Conservation (phyloP, 2,797 vertebrate genomes). For the Valencia hispanica region DNA sequence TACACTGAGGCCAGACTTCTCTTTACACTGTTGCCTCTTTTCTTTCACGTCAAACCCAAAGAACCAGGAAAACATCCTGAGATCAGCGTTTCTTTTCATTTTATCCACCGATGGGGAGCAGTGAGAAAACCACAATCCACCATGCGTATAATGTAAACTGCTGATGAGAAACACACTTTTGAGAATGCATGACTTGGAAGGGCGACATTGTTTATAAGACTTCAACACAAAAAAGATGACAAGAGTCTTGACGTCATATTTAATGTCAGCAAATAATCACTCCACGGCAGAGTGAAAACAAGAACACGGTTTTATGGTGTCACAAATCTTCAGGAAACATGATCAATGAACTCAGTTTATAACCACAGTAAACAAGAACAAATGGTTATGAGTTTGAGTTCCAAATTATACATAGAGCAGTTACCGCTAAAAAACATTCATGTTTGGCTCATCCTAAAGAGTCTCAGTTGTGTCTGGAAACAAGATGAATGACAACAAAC, state of each 20-base stretch:
- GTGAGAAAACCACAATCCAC: slow-evolving; percentile 42
- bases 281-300: slow-evolving; percentile 38
- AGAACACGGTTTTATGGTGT: slow-evolving; percentile 25
- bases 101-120: slow-evolving; percentile 38
- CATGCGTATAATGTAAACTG: slow-evolving; percentile 55
- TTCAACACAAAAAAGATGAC: slow-evolving; percentile 52
- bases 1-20: slow-evolving; percentile 55
- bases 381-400: slow-evolving; percentile 41
- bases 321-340: slow-evolving; percentile 14
- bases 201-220: slow-evolving; percentile 51
- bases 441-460: slow-evolving; percentile 39
- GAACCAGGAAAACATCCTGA: slow-evolving; percentile 58
- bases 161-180: slow-evolving; percentile 57
- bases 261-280: slow-evolving; percentile 53
- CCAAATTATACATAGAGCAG: slow-evolving; percentile 26
- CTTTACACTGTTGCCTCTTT: slow-evolving; percentile 35
- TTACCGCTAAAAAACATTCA: slow-evolving; percentile 29
- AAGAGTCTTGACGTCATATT: slow-evolving; percentile 37
- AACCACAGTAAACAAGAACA: slow-evolving; percentile 24
- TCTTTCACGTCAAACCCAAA: slow-evolving; percentile 27
- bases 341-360: not conserved
- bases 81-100: slow-evolving; percentile 48
- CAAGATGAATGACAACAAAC: slow-evolving; percentile 20
- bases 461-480: slow-evolving; percentile 38
- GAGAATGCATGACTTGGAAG: slow-evolving; percentile 30